phyloP scores from a whole-genome alignment of 2,113 vertebrate genomes.

The Phyllostomus hastatus region DNA sequence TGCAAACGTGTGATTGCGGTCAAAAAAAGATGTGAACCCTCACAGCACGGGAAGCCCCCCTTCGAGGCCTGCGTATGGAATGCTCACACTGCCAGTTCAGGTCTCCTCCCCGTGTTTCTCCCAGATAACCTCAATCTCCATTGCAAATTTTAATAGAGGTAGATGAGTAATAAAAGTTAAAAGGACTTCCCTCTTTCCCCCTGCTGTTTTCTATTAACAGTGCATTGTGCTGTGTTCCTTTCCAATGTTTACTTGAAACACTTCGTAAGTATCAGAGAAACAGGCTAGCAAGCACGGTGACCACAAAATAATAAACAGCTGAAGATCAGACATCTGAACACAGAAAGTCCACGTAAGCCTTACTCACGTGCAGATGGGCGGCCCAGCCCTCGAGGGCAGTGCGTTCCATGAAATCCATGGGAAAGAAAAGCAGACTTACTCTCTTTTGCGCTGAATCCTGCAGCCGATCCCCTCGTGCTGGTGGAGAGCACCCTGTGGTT shows the following conservation, averaged over 20 bases:
- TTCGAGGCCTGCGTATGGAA: neutral
- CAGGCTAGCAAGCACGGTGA: neutral
- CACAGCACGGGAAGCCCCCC: neutral
- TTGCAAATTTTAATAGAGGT: constrained; percentile 15
- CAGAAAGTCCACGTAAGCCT: neutral
- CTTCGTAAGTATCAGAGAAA: constrained; percentile 44
- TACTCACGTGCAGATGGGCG: neutral
- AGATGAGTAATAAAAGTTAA: constrained; percentile 48
- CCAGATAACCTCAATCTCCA: constrained; percentile 52
- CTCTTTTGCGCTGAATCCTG: neutral
- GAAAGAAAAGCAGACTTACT: neutral
- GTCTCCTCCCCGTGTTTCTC: neutral
- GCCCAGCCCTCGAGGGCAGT: neutral
- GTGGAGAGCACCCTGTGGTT: neutral
- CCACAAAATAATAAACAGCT: constrained; percentile 27
- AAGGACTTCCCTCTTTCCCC: constrained; percentile 27
- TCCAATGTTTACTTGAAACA: constrained; percentile 58
- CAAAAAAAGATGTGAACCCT: neutral
- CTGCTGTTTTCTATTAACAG: constrained; percentile 63
- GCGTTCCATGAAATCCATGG: neutral
- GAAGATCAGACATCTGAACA: constrained; percentile 1
- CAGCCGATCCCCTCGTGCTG: neutral
- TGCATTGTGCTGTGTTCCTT: constrained; percentile 3
- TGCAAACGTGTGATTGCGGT: neutral
- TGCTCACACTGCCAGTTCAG: neutral